Evolutionary conservation across 2,888 invertebrate species (phyloP).

Genomic region (Aethes cnicana): DNA sequence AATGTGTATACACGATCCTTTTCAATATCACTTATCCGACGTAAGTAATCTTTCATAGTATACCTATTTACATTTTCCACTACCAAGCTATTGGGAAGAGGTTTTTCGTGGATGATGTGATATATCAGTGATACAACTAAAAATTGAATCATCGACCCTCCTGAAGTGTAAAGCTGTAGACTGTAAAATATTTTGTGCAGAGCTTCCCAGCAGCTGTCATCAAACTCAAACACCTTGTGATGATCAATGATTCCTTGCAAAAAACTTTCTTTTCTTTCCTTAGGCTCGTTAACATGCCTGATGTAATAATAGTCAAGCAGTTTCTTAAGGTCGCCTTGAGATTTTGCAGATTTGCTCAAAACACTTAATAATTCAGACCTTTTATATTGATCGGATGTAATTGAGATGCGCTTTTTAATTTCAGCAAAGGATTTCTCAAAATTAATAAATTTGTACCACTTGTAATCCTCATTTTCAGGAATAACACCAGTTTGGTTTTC

Average conservation of each 20-base stretch:
- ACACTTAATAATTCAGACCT: constrained; percentile 46
- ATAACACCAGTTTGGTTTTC: constrained; percentile 45
- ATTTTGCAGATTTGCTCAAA: constrained; percentile 48
- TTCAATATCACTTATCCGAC: constrained; percentile 37
- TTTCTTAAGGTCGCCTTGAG: constrained; percentile 44
- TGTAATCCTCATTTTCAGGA: constrained; percentile 45
- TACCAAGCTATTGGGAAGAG: constrained; percentile 41
- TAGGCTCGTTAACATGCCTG: constrained; percentile 54
- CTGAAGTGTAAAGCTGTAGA: constrained; percentile 45
- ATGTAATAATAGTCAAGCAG: constrained; percentile 55
- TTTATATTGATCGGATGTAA: constrained; percentile 40
- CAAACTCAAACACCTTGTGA: constrained; percentile 50
- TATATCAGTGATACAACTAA: constrained; percentile 46
- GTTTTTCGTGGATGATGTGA: constrained; percentile 45
- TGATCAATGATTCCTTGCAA: constrained; percentile 40
- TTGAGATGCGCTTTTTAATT: constrained; percentile 46
- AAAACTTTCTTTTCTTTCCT: constrained; percentile 44
- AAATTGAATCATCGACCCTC: constrained; percentile 38
- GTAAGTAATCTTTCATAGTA: constrained; percentile 24
- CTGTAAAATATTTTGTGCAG: constrained; percentile 54
- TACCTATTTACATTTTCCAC: constrained; percentile 29
- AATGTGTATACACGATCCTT: constrained; percentile 39
- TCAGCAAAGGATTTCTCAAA: constrained; percentile 50
- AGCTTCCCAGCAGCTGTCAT: constrained; percentile 51
- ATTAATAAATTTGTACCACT: constrained; percentile 55